Evolutionary conservation across 2,113 vertebrate genomes (phyloP).

Genomic region (Brachypteracias leptosomus): DNA sequence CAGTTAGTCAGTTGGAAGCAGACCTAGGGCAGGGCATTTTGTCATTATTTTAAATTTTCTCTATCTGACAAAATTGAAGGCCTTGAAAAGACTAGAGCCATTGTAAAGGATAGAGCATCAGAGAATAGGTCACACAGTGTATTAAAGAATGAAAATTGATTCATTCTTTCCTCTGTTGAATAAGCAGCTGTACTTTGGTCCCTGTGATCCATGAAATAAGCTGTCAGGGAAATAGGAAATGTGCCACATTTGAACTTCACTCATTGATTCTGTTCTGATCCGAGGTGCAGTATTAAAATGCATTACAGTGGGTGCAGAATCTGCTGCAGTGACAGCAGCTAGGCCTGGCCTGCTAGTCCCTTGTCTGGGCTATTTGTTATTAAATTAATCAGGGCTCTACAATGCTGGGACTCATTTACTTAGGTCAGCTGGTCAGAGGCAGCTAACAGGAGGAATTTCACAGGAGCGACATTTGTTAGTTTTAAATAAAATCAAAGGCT

Average conservation of each 20-base stretch:
- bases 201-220: constrained; percentile 79
- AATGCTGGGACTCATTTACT: background rate
- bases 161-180: constrained; percentile 73
- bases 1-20: constrained; percentile 37
- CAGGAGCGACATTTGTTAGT: background rate
- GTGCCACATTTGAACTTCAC: constrained; percentile 63
- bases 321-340: background rate
- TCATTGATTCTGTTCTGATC: constrained; percentile 9
- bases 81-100: constrained; percentile 54
- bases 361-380: background rate
- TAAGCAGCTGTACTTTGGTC: constrained; percentile 71
- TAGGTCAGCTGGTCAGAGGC: background rate
- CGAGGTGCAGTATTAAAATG: constrained; percentile 7
- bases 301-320: background rate
- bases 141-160: constrained; percentile 75
- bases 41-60: constrained; percentile 68
- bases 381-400: constrained; percentile 14
- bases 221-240: constrained; percentile 71
- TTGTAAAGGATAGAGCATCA: constrained; percentile 43
- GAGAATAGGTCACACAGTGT: constrained; percentile 65
- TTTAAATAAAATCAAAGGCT: background rate
- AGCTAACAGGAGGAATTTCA: background rate
- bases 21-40: constrained; percentile 51
- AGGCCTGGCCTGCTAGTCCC: background rate
- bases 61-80: constrained; percentile 61